Conservation (phyloP, 2,797 vertebrate genomes). For the Darevskia nairensis region DNA sequence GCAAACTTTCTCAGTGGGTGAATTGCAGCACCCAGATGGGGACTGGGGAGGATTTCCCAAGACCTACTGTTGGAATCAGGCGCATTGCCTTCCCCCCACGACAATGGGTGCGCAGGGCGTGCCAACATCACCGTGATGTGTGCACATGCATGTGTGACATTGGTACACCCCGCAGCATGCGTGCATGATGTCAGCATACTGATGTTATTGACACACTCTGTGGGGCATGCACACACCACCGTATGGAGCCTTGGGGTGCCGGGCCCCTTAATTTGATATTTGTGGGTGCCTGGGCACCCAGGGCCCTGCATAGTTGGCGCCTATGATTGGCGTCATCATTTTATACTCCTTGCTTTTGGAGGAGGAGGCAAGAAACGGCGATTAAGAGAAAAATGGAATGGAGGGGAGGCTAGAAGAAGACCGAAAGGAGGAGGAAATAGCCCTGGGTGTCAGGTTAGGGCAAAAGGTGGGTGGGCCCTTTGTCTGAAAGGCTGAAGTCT, state of each 20-base stretch:
- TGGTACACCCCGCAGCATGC: too few species aligned
- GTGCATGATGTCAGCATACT: too few species aligned
- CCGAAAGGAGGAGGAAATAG: not conserved
- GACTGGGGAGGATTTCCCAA: not conserved
- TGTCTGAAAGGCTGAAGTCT: not conserved
- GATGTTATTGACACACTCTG: too few species aligned
- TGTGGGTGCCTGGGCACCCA: too few species aligned
- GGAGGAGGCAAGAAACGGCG: not conserved
- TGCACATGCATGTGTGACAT: too few species aligned
- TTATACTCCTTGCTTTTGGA: not conserved
- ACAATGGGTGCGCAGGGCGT: too few species aligned
- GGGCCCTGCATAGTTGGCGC: rapidly evolving
- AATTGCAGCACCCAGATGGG: not conserved
- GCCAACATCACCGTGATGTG: too few species aligned
- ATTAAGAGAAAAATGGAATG: not conserved
- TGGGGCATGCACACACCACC: too few species aligned
- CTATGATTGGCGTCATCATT: not conserved
- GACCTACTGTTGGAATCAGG: not conserved
- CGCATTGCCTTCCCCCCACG: too few species aligned
- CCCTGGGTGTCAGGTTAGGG: not conserved
- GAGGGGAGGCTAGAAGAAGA: not conserved
- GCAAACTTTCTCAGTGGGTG: not conserved
- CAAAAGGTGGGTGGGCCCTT: not conserved
- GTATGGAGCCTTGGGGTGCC: too few species aligned
- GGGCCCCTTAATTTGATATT: too few species aligned